Conservation (phyloP, 2,888 invertebrate genomes). For the Nowickia ferox region DNA sequence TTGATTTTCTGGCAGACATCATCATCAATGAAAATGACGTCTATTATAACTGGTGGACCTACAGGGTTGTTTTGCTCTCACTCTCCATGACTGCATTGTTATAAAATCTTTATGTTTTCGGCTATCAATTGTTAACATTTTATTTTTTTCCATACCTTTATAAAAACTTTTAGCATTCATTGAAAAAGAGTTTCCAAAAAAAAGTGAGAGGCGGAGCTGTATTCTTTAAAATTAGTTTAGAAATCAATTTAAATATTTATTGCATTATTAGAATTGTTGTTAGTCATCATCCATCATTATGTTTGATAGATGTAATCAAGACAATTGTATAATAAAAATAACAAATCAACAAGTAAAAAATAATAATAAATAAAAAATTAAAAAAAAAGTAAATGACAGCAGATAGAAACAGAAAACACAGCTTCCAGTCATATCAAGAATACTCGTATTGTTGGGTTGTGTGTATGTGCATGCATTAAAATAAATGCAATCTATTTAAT, state of each 20-base stretch:
- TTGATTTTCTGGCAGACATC: no score
- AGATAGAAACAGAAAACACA: background rate
- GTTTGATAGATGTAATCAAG: conserved; percentile 50
- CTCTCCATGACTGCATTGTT: background rate
- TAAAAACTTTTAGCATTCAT: background rate
- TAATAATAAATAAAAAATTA: background rate
- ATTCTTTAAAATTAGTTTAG: conserved; percentile 3
- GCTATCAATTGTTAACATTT: conserved; percentile 6
- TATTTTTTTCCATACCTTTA: background rate
- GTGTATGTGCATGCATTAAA: background rate
- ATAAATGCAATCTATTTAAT: conserved; percentile 28
- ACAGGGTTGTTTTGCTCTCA: no score
- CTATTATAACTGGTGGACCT: no score
- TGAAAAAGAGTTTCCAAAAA: no score
- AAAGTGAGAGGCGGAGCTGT: background rate
- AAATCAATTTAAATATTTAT: conserved; percentile 53
- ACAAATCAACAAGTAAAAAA: conserved; percentile 3
- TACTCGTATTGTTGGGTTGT: background rate
- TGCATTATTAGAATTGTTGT: conserved; percentile 34
- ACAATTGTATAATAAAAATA: conserved; percentile 31
- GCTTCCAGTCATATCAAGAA: no score
- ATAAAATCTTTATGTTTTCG: conserved; percentile 24
- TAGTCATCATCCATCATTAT: conserved; percentile 53
- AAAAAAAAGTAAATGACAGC: background rate
- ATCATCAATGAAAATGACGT: no score